Base-by-base conservation (phyloP, 2,797 vertebrate genomes). In the Chelmon rostratus region DNA sequence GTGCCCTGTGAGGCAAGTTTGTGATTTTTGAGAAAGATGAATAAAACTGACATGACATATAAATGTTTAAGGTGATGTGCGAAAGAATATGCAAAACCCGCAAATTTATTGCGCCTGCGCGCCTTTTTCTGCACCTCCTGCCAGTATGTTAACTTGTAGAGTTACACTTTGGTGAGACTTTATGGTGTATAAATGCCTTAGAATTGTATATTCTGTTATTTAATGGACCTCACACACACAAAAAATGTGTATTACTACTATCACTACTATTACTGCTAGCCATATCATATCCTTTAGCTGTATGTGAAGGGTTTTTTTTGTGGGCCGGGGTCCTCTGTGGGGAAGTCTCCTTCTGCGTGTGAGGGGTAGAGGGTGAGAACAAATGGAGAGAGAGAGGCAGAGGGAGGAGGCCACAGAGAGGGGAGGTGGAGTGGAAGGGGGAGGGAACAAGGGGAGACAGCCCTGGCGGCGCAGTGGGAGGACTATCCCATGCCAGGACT, bases 401-500 rank as follows among this genome's bases (percentile, higher is more conserved):
- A 23, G 72, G 74, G 82, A 80, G 89, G 83, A 84, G 81, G 82
- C 72, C 75, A 21, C 40, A 5, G 70, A 80, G 78, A 76, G 72
- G 83, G 78, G 76, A 82, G 86, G 86, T 40, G 47, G 71, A 68
- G 76, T 52, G 77, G 47, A 84, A 74, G 83, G 89, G 88, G 94
- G 93, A 87, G 90, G 92, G 91, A 87, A 56, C 78, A 66, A 64
- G 66, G 66, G 81, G 69, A 87, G 75, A 42, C 80, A 79, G 81
- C 62, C 85, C 74, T 50, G 16, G 87, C 83, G 65, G 88, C 86
- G 88, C 91, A 88, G 94, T 89, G 92, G 94, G 94, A 95, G 93
- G 95, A 95, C 91, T 84, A 77, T 88, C 90, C 94, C 93, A 77
- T 91, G 92, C 93, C 91, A 92, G 92, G 93, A 95, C 93, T 93